These are phyloP conservation scores for Drosophila carrolli DNA, from an alignment of 1,140 invertebrate species.

Conservation along the genomic window DNA sequence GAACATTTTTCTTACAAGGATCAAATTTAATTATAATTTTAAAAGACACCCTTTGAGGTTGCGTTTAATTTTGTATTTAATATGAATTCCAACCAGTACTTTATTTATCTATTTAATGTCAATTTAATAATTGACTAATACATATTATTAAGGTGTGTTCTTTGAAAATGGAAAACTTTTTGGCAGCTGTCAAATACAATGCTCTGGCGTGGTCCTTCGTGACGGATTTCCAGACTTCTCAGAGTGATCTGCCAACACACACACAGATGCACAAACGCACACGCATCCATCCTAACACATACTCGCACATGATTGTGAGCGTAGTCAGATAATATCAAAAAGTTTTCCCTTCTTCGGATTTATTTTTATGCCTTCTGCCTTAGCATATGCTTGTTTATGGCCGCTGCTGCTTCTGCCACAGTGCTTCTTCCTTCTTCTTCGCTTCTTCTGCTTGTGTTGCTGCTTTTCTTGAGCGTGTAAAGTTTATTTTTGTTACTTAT, in stretches of 20 bases:
- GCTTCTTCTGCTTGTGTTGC: constrained; percentile 10
- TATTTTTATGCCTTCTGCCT: constrained; percentile 74
- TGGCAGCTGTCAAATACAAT: constrained; percentile 2
- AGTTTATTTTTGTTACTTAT: constrained; percentile 81
- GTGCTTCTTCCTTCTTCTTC: background rate
- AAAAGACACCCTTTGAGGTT: background rate
- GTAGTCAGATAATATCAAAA: constrained; percentile 69
- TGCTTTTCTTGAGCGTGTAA: constrained; percentile 59
- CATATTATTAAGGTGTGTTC: background rate
- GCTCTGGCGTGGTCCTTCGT: background rate
- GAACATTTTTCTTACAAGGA: background rate
- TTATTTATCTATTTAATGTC: too few species aligned
- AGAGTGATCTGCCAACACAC: background rate
- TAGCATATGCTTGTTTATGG: constrained; percentile 79
- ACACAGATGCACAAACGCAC: background rate
- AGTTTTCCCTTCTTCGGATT: constrained; percentile 59
- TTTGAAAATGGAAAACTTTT: background rate
- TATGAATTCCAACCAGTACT: too few species aligned
- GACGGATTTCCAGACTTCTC: constrained; percentile 17
- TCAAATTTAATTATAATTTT: background rate
- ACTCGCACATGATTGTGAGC: constrained; percentile 11
- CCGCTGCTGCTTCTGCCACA: constrained; percentile 11
- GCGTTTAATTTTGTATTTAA: too few species aligned
- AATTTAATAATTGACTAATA: too few species aligned
- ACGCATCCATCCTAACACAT: constrained; percentile 22